Base-by-base conservation (phyloP, 2,888 invertebrate species). In the Synergus gifuensis region DNA sequence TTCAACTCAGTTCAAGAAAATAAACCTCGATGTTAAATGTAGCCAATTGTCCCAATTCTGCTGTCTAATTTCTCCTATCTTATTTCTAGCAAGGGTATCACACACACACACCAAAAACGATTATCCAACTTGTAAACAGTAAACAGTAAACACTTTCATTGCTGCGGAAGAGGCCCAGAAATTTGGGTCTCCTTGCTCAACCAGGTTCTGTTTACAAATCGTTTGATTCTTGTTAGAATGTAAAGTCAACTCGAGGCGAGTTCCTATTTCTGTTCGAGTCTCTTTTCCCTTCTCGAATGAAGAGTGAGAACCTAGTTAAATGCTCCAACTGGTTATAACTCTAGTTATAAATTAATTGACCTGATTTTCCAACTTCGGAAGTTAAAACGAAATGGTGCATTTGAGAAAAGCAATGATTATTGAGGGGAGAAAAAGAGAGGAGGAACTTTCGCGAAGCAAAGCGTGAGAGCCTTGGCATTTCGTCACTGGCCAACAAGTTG, bases 401-500 rank as follows among this genome's bases (percentile, higher is more conserved):
- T 49, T 54, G 40, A 12, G n/a, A 44, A 60, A 18, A 76, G 42
- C 14, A 76, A 18, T 9, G 44, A 62, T 76, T 42, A 58, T 36
- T 66, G n/a, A 49, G 36, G 79, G 77, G 36, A 64, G 42, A 77
- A 44, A 60, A 44, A 60, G 60, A 67, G 42, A 28, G 54, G 28
- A 67, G 63, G 86, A 88, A 89, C 86, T 88, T 85, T 84, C 82
- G 85, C 80, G 64, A 85, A 87, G 86, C 84, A 58, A 84, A 89
- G 87, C 84, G 86, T 90, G 64, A 66, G 87, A 86, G 86, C 87
- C 87, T 88, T 87, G 91, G 91, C 89, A 91, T 92, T 92, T 92
- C 90, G 90, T 91, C 91, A 91, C 87, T 86, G 87, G 87, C 84
- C 87, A 85, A 86, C 91, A 91, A 90, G 91, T 92, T 92, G 91